phyloP scores from a whole-genome alignment of 2,113 vertebrate species.

The Phrynosoma platyrhinos region DNA sequence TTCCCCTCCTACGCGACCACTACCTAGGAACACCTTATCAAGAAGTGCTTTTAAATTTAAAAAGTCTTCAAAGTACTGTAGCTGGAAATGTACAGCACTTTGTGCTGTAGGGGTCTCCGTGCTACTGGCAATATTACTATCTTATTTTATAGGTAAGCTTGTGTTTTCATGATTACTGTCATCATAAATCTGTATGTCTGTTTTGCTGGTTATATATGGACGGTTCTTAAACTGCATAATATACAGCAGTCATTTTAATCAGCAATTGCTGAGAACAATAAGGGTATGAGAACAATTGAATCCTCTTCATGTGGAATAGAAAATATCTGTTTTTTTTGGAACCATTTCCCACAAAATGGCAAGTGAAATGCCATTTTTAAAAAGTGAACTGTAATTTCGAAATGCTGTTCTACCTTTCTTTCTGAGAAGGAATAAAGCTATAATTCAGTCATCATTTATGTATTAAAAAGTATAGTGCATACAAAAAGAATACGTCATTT shows the following conservation, averaged over 20 bases:
- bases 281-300: constrained; percentile 13
- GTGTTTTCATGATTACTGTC: background rate
- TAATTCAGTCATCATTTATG: constrained; percentile 2
- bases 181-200: background rate
- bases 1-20: constrained; percentile 94
- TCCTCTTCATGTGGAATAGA: constrained; percentile 23
- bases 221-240: background rate
- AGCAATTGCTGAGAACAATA: background rate
- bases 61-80: constrained; percentile 96
- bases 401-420: background rate
- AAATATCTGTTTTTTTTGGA: constrained; percentile 41
- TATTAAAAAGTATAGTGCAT: background rate
- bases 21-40: constrained; percentile 94
- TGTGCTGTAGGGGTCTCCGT: constrained; percentile 93
- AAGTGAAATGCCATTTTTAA: constrained; percentile 31
- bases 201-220: background rate
- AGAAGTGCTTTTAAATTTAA: constrained; percentile 99
- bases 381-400: constrained; percentile 44
- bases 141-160: constrained; percentile 95
- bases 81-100: constrained; percentile 97
- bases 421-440: background rate
- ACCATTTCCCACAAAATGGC: constrained; percentile 11
- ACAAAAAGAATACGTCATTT: background rate
- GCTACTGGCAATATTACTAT: constrained; percentile 92
- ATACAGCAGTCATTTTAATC: background rate